Evolutionary conservation across 2,888 invertebrate species (phyloP).

Genomic region (Lasiommata megera): DNA sequence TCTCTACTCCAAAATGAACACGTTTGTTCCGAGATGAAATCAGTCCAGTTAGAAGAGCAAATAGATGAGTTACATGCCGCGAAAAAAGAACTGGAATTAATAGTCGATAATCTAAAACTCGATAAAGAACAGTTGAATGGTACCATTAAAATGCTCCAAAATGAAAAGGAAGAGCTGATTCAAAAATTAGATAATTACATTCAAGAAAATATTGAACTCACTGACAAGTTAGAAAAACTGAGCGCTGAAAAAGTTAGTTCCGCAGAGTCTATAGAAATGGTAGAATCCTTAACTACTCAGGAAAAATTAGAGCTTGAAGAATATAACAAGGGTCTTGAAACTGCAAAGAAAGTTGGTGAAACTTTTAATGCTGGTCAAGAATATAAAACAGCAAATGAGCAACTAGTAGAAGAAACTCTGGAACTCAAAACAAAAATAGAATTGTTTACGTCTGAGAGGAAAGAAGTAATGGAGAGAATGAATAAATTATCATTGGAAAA

Average conservation of each 20-base stretch:
- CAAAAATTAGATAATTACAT: conserved; percentile 84
- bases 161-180: conserved; percentile 82
- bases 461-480: conserved; percentile 86
- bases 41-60: conserved; percentile 90
- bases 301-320: conserved; percentile 86
- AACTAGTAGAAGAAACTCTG: conserved; percentile 83
- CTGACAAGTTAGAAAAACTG: conserved; percentile 87
- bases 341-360: conserved; percentile 37
- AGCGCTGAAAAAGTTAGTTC: conserved; percentile 87
- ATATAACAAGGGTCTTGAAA: conserved; percentile 80
- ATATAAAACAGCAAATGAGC: conserved; percentile 73
- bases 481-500: conserved; percentile 83
- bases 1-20: conserved; percentile 84
- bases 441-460: conserved; percentile 84
- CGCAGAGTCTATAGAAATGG: conserved; percentile 88
- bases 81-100: conserved; percentile 70
- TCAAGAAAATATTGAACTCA: conserved; percentile 87
- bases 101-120: conserved; percentile 71
- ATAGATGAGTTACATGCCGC: conserved; percentile 80
- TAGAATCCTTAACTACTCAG: conserved; percentile 86
- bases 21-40: conserved; percentile 89
- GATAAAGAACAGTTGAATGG: conserved; percentile 79
- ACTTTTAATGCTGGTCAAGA: conserved; percentile 56
- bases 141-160: conserved; percentile 78
- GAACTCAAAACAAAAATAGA: conserved; percentile 86